These are phyloP conservation scores for Macrosteles quadrilineatus DNA, from an alignment of 1,140 invertebrate genomes.

Conservation along the genomic window DNA sequence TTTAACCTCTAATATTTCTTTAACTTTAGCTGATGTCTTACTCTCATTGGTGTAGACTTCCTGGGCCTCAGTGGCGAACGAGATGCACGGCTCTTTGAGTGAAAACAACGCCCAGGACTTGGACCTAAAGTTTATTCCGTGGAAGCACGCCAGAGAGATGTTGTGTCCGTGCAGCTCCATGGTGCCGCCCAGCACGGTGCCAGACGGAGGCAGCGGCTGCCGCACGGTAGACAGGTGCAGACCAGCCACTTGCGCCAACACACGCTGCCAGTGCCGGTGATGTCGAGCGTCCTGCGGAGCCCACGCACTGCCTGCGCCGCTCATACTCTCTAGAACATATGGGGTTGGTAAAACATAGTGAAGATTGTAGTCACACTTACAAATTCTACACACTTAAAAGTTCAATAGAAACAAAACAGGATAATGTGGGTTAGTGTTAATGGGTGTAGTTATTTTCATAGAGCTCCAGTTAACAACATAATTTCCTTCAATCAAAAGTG, in stretches of 20 bases:
- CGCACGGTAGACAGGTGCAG: slow-evolving; percentile 72
- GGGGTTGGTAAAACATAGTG: too few relatives aligned
- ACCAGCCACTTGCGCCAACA: slow-evolving; percentile 70
- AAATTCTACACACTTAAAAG: too few relatives aligned
- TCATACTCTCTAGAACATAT: too few relatives aligned
- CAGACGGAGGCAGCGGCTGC: slow-evolving; percentile 65
- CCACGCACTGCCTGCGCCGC: neutral
- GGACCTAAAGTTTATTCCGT: slow-evolving; percentile 95
- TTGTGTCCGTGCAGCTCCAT: slow-evolving; percentile 88
- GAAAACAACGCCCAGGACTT: slow-evolving; percentile 97
- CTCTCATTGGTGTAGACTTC: slow-evolving; percentile 71
- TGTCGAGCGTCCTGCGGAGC: slow-evolving; percentile 66
- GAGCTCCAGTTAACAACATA: too few relatives aligned
- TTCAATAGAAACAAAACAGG: too few relatives aligned
- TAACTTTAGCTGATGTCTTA: too few relatives aligned
- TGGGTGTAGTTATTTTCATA: too few relatives aligned
- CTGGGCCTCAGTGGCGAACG: slow-evolving; percentile 93
- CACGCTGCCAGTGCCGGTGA: slow-evolving; percentile 91
- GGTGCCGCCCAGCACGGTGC: slow-evolving; percentile 90
- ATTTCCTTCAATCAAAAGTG: too few relatives aligned
- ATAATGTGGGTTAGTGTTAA: too few relatives aligned
- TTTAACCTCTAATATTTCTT: too few relatives aligned
- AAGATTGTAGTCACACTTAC: too few relatives aligned
- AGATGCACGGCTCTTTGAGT: slow-evolving; percentile 90
- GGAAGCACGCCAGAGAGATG: slow-evolving; percentile 95